Conservation (phyloP, 2,797 vertebrate genomes). For the Scomberomorus guttatus region DNA sequence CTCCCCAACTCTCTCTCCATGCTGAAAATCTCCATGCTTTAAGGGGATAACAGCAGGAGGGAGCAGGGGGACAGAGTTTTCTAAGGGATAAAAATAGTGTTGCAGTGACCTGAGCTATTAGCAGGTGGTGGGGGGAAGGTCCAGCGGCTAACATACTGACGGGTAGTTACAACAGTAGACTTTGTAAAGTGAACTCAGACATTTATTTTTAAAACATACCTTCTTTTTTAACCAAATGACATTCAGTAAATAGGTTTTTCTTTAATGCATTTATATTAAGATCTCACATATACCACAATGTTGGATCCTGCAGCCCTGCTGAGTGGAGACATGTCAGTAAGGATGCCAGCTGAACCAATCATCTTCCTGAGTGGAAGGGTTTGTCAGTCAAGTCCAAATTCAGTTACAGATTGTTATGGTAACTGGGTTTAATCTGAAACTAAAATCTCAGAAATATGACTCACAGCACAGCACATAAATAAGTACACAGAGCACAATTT, state of each 20-base stretch:
- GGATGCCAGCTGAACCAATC: not conserved
- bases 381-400: not conserved
- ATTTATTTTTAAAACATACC: not conserved
- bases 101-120: conserved; percentile 48
- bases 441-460: not conserved
- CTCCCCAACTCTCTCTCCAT: conserved; percentile 6
- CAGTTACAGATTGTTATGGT: not conserved
- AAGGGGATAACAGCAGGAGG: conserved; percentile 50
- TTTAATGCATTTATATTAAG: not conserved
- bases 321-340: not conserved
- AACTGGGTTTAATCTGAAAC: not conserved
- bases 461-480: not conserved
- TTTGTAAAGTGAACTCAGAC: not conserved
- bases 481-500: not conserved
- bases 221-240: not conserved
- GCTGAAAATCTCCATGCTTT: conserved; percentile 45
- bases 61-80: conserved; percentile 27
- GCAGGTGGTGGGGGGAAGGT: conserved; percentile 16
- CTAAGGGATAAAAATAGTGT: conserved; percentile 58
- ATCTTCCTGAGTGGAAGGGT: not conserved
- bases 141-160: conserved; percentile 13
- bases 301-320: not conserved
- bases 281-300: not conserved
- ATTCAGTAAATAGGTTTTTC: not conserved
- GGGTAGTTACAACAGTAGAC: conserved; percentile 1